Evolutionary conservation across 2,797 vertebrate species (phyloP), one percentile per base, ranked within the genome.

Genomic region (Ficedula albicollis): DNA sequence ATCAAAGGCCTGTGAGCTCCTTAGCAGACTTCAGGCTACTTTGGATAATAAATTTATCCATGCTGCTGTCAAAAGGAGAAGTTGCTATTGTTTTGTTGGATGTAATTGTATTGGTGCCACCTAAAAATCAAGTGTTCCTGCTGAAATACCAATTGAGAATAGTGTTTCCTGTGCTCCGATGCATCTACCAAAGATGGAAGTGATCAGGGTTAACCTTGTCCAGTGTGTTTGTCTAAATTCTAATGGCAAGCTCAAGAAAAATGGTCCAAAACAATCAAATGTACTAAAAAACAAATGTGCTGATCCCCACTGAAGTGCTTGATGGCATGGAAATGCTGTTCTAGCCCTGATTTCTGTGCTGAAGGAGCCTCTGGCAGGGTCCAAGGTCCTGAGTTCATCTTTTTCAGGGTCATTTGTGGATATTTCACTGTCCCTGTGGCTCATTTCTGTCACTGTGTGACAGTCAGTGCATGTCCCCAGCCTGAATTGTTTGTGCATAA

Each of bases 381-480:
- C 15, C 25, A 34, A 51, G 34, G 10, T 39, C 8, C 62, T 2
- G 7, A 43, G 25, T 51, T 69, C 39, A 17, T 20, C 39, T 34
- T 74, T 58, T 27, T 29, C 63, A 26, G 36, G 48, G n/a, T 56
- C 41, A 2, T 12, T 49, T 52, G 27, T 27, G 22, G 46, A 7
- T 1, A 0, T 20, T 56, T 38, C 14, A 0, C n/a, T 36, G 16
- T 23, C n/a, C 29, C 4, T 2, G 10, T 4, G 26, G 22, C 6
- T 79, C n/a, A 1, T 30, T 74, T 51, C 58, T 87, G 34, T 22
- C 30, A 1, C 41, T 12, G 2, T 19, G 13, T 9, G 10, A 2
- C 46, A n/a, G 29, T 4, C 36, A 18, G 43, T 11, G 17, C 11
- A 0, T 8, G 51, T 15, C 66, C 63, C 27, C 14, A 54, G 5